phyloP scores from a whole-genome alignment of 2,113 vertebrate species.

The Atractosteus spatula region DNA sequence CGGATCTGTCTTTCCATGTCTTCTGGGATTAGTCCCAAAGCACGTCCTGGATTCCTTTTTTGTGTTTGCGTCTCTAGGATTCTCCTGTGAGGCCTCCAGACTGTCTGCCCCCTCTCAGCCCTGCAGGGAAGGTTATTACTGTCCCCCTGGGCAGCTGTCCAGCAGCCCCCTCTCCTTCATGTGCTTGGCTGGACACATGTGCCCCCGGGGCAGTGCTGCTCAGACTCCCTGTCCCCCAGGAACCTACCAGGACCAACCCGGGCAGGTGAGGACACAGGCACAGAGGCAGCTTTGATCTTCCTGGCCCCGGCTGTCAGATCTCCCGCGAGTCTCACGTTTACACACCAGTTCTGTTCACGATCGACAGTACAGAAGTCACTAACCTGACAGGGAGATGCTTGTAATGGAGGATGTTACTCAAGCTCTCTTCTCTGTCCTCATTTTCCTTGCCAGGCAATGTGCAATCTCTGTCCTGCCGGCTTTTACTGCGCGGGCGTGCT shows the following conservation, averaged over 20 bases:
- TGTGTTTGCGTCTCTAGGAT: constrained; percentile 52
- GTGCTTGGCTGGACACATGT: constrained; percentile 76
- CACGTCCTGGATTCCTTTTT: neutral
- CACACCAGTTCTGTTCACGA: no score
- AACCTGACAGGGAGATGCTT: no score
- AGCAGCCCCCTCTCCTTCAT: constrained; percentile 38
- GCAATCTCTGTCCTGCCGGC: constrained; percentile 69
- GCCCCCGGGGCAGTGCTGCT: constrained; percentile 71
- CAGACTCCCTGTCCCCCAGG: constrained; percentile 71
- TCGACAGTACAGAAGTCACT: no score
- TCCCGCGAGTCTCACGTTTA: no score
- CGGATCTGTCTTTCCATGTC: no score
- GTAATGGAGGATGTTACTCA: no score
- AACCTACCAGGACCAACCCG: constrained; percentile 73
- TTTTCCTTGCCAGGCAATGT: constrained; percentile 51
- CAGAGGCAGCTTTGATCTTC: neutral
- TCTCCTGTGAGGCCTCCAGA: constrained; percentile 64
- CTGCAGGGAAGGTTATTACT: constrained; percentile 64
- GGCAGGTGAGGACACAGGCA: constrained; percentile 54
- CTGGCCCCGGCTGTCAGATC: no score
- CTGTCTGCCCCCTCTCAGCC: constrained; percentile 63
- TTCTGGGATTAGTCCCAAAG: no score
- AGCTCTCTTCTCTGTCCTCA: constrained; percentile 8
- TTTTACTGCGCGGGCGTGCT: constrained; percentile 60
- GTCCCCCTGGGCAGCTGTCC: constrained; percentile 46